phyloP scores from a whole-genome alignment of 1,140 invertebrate genomes.

The Ephestia elutella region DNA sequence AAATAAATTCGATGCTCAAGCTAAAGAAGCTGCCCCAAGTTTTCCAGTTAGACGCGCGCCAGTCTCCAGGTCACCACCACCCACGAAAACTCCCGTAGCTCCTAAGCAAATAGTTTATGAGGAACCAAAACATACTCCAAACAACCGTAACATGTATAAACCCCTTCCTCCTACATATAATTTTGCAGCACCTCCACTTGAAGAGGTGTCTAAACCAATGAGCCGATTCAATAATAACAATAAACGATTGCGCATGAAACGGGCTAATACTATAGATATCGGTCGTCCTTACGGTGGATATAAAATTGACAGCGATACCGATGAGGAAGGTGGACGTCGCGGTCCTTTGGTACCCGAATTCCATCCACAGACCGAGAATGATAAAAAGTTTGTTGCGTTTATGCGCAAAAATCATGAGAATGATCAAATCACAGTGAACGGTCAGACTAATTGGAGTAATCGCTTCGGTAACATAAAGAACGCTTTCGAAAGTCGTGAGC shows the following conservation, averaged over 20 bases:
- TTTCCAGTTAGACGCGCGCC: slow-evolving; percentile 46
- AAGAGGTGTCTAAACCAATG: slow-evolving; percentile 51
- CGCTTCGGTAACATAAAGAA: slow-evolving; percentile 90
- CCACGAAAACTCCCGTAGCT: slow-evolving; percentile 11
- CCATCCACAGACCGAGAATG: slow-evolving; percentile 87
- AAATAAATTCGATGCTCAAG: slow-evolving; percentile 53
- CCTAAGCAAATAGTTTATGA: slow-evolving; percentile 32
- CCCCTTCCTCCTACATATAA: slow-evolving; percentile 61
- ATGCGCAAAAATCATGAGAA: slow-evolving; percentile 82
- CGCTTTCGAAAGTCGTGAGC: slow-evolving; percentile 79
- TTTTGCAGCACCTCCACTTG: slow-evolving; percentile 57
- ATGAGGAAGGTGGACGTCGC: slow-evolving; percentile 45
- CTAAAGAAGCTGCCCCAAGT: slow-evolving; percentile 33
- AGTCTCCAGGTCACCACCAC: slow-evolving; percentile 12
- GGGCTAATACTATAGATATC: slow-evolving; percentile 91
- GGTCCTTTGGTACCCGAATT: slow-evolving; percentile 77
- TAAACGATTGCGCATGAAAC: slow-evolving; percentile 86
- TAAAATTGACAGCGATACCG: slow-evolving; percentile 67
- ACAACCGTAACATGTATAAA: slow-evolving; percentile 30
- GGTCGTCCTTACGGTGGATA: slow-evolving; percentile 80
- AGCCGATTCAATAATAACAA: slow-evolving; percentile 77
- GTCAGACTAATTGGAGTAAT: slow-evolving; percentile 81
- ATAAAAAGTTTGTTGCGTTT: slow-evolving; percentile 88
- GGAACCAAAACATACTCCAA: slow-evolving; percentile 37
- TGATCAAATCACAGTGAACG: slow-evolving; percentile 40